Conservation (phyloP, 2,888 invertebrate genomes). For the Hofmannophila pseudospretella region DNA sequence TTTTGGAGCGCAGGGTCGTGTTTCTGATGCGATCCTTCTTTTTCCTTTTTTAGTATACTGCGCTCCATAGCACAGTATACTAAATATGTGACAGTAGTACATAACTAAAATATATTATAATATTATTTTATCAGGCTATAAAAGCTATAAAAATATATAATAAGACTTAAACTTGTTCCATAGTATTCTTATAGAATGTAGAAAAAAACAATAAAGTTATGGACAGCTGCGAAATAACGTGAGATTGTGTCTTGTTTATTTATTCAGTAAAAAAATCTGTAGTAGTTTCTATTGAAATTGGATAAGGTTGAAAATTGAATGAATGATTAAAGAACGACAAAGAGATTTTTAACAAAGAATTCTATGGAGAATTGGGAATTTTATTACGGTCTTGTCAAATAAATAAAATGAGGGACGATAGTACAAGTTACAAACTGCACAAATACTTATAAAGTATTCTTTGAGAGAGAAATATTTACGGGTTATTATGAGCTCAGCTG, state of each 20-base stretch:
- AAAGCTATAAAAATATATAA: neutral
- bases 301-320: neutral
- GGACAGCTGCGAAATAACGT: constrained; percentile 6
- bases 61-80: too few species aligned
- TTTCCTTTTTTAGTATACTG: too few species aligned
- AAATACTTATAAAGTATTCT: too few species aligned
- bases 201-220: constrained; percentile 5
- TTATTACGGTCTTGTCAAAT: neutral
- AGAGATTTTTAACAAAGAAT: neutral
- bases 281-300: neutral
- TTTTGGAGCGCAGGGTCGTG: too few species aligned
- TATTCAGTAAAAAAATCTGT: neutral
- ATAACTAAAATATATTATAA: too few species aligned
- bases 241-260: neutral
- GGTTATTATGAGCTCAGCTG: too few species aligned
- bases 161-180: neutral
- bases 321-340: neutral
- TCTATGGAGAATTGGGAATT: neutral
- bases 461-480: too few species aligned
- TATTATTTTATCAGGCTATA: neutral
- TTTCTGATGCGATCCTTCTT: too few species aligned
- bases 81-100: too few species aligned
- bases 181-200: neutral
- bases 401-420: too few species aligned
- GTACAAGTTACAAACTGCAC: too few species aligned